Evolutionary conservation across 2,888 invertebrate genomes (phyloP).

Genomic region (Meloe dianella): DNA sequence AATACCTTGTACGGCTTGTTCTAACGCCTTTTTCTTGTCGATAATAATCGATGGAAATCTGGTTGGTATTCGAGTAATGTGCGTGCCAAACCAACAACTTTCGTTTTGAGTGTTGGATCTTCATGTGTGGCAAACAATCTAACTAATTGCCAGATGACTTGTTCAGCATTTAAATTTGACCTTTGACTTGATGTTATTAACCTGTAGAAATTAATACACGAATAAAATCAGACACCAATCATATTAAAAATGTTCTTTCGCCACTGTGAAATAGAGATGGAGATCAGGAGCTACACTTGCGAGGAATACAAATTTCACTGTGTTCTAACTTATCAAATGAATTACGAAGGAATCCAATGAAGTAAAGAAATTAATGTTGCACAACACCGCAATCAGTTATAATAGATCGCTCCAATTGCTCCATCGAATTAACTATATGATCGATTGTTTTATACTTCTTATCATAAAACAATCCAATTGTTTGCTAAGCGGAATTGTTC

Average conservation of each 20-base stretch:
- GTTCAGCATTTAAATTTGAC: conserved; percentile 75
- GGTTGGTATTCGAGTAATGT: conserved; percentile 70
- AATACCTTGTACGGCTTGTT: conserved; percentile 82
- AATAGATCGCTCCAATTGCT: neutral
- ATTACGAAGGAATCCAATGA: neutral
- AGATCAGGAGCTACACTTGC: neutral
- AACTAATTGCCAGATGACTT: conserved; percentile 86
- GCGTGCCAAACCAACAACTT: conserved; percentile 67
- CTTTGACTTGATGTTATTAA: conserved; percentile 63
- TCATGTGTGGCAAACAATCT: conserved; percentile 69
- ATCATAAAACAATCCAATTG: too few relatives aligned
- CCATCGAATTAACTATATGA: neutral
- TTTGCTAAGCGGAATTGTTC: too few relatives aligned
- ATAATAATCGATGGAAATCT: conserved; percentile 70
- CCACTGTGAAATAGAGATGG: neutral
- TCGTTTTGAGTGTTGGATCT: conserved; percentile 67
- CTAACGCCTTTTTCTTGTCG: conserved; percentile 75
- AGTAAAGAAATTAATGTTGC: too few relatives aligned
- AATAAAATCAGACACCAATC: neutral
- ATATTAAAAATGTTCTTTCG: too few relatives aligned
- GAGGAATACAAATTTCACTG: neutral
- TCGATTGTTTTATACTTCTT: neutral
- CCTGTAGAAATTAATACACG: conserved; percentile 45
- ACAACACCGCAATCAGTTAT: too few relatives aligned
- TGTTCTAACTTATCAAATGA: too few relatives aligned